Percentiles rank a stretch among this genome's conserved stretches.
These are phyloP conservation scores for Drosophila falleni DNA, from an alignment of 2,888 invertebrate species.

Conservation along the genomic window DNA sequence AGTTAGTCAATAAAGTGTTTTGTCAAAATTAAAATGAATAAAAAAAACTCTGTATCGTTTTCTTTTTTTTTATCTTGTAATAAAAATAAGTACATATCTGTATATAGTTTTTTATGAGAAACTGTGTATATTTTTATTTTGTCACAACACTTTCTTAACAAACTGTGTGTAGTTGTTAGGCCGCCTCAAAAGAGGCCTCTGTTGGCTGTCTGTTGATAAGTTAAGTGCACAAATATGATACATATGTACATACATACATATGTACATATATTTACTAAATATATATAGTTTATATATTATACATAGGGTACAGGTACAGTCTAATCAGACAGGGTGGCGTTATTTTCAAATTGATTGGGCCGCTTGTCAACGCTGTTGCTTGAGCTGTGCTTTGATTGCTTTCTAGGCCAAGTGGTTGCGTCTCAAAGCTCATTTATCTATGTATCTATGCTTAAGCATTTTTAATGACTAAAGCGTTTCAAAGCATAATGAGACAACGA, in stretches of 20 bases:
- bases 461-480: conserved; percentile 67
- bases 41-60: no score
- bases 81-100: no score
- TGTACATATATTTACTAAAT: conserved; percentile 12
- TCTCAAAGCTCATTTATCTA: conserved; percentile 45
- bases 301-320: conserved; percentile 61
- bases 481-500: conserved; percentile 70
- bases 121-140: no score
- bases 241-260: conserved; percentile 10
- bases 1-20: no score
- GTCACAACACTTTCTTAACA: no score
- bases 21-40: no score
- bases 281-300: not conserved
- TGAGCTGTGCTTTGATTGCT: conserved; percentile 57
- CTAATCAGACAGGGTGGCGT: conserved; percentile 71
- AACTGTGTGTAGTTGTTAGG: conserved; percentile 32
- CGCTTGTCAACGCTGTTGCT: conserved; percentile 31
- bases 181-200: conserved; percentile 68
- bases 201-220: conserved; percentile 64
- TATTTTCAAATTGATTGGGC: conserved; percentile 53
- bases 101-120: no score
- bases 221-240: conserved; percentile 56
- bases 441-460: conserved; percentile 44
- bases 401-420: conserved; percentile 79
- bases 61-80: no score